A percentile compares a stretch with the other conserved stretches of the same genome.
phyloP scores from a whole-genome alignment of 2,797 vertebrate species.

The Pantherophis alleghaniensis region DNA sequence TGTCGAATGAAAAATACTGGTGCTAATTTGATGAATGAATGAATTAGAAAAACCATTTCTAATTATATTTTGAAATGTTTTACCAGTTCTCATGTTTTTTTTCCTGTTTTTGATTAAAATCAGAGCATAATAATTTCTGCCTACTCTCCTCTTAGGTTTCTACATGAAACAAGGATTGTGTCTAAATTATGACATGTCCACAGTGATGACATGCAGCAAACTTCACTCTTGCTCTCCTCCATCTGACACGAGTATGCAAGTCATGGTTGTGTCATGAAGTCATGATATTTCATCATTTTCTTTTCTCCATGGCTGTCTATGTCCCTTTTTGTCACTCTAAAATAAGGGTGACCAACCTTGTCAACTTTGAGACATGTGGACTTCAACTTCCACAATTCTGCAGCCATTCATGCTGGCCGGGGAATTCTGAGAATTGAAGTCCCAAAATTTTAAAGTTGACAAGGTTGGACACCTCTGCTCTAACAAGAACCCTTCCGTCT shows the following conservation, averaged over 20 bases:
- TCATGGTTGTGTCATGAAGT: background rate
- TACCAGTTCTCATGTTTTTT: background rate
- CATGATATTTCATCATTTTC: background rate
- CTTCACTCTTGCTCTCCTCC: background rate
- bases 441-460: no score
- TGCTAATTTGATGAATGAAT: background rate
- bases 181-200: background rate
- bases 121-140: background rate
- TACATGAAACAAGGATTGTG: background rate
- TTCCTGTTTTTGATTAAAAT: background rate
- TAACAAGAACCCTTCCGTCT: background rate
- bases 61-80: background rate
- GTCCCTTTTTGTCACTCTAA: background rate
- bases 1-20: background rate
- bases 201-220: background rate
- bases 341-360: background rate
- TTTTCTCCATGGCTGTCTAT: background rate
- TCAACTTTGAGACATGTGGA: background rate
- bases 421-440: background rate
- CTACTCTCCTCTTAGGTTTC: background rate
- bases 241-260: background rate
- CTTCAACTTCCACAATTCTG: background rate
- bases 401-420: background rate
- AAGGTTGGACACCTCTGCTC: background rate
- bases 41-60: background rate